phyloP scores from a whole-genome alignment of 2,797 vertebrate genomes.

The Chelon auratus region DNA sequence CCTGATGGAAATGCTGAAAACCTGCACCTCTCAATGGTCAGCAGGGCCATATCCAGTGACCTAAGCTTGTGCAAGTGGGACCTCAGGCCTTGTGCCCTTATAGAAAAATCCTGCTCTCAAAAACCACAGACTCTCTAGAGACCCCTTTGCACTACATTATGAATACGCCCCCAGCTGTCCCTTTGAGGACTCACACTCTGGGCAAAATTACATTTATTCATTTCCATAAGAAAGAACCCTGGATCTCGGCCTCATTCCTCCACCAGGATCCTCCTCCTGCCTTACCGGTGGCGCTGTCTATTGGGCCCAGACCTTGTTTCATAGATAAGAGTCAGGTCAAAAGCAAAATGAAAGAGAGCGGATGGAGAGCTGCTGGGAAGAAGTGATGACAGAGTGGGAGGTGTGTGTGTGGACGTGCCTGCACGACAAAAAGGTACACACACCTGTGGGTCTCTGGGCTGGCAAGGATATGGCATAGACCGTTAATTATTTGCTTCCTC shows the following conservation, averaged over 20 bases:
- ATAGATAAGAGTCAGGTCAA: constrained; percentile 62
- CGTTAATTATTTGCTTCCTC: constrained; percentile 49
- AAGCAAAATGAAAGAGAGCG: constrained; percentile 64
- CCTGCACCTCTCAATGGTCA: constrained; percentile 53
- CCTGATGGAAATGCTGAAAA: constrained; percentile 66
- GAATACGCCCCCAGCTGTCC: constrained; percentile 13
- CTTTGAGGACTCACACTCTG: constrained; percentile 11
- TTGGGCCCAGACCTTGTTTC: constrained; percentile 41
- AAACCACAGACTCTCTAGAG: constrained; percentile 30
- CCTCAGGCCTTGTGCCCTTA: constrained; percentile 38
- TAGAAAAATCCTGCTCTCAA: constrained; percentile 53
- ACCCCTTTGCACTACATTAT: constrained; percentile 16
- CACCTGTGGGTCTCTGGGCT: constrained; percentile 1
- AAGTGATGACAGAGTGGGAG: constrained; percentile 10
- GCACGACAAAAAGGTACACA: constrained; percentile 35
- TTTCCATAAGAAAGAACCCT: constrained; percentile 70
- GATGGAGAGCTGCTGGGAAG: constrained; percentile 42
- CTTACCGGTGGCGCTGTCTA: constrained; percentile 8
- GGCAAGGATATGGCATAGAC: constrained; percentile 24
- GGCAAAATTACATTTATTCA: constrained; percentile 54
- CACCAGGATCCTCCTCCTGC: constrained; percentile 33
- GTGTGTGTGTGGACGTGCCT: constrained; percentile 3
- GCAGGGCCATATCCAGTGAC: constrained; percentile 70
- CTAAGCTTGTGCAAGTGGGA: constrained; percentile 46
- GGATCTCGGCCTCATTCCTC: constrained; percentile 19